Evolutionary conservation across 2,888 invertebrate genomes (phyloP).

Genomic region (Nasonia oneida): DNA sequence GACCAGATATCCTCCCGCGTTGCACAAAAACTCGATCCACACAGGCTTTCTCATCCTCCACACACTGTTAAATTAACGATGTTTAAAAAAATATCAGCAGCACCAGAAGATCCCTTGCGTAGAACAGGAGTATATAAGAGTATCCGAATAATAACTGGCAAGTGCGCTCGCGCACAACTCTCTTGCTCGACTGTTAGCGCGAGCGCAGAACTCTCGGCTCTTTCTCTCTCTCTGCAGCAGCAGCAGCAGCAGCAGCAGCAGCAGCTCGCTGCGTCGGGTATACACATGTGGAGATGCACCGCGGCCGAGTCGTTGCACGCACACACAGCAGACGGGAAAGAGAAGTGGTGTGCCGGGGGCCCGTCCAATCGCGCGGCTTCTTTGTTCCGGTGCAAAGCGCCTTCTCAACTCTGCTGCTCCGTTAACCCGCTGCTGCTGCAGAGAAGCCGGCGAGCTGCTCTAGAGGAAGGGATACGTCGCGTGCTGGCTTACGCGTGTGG

Average conservation of each 20-base stretch:
- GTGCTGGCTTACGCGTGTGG: conserved; percentile 1
- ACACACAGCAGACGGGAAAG: neutral
- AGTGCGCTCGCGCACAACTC: neutral
- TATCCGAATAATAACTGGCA: neutral
- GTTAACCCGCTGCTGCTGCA: conserved; percentile 20
- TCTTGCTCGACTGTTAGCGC: neutral
- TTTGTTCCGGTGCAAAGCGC: conserved; percentile 40
- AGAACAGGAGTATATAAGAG: no score
- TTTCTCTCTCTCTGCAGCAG: conserved; percentile 15
- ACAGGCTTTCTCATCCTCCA: no score
- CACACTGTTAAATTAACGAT: no score
- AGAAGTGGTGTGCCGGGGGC: neutral
- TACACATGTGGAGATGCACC: neutral
- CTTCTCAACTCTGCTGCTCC: neutral
- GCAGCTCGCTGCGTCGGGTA: neutral
- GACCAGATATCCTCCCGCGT: neutral
- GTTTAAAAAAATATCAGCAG: no score
- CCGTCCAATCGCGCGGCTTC: conserved; percentile 34
- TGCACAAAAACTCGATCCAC: no score
- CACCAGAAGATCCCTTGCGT: no score
- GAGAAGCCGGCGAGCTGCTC: neutral
- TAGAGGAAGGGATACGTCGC: conserved; percentile 12
- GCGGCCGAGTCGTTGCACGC: neutral
- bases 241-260: neutral
- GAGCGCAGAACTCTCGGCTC: conserved; percentile 1